Percentiles rank a stretch among this genome's conserved stretches.
Conservation (phyloP, 2,797 vertebrate genomes). For the Fistularia commersonii region DNA sequence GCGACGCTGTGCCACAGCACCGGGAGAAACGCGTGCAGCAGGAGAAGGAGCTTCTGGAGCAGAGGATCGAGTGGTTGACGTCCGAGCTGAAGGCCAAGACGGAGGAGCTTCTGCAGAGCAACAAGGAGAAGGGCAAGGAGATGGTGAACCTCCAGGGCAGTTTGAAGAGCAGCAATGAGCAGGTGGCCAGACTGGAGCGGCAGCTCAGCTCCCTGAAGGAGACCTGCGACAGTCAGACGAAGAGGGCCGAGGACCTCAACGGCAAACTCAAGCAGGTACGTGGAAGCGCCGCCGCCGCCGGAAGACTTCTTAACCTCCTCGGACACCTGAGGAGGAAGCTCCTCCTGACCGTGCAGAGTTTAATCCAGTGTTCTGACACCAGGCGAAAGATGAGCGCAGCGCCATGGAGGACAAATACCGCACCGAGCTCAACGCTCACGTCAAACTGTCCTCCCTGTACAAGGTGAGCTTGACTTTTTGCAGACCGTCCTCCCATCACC, state of each 20-base stretch:
- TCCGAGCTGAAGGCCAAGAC: constrained; percentile 89
- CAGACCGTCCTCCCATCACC: too few species aligned
- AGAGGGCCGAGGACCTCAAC: constrained; percentile 86
- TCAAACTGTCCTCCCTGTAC: constrained; percentile 91
- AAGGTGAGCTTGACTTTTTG: constrained; percentile 76
- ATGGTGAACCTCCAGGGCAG: constrained; percentile 84
- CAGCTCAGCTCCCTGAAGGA: constrained; percentile 82
- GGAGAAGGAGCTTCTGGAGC: constrained; percentile 89
- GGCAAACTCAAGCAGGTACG: constrained; percentile 89
- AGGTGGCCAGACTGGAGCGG: constrained; percentile 83
- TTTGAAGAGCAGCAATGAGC: constrained; percentile 85
- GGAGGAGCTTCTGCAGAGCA: constrained; percentile 83
- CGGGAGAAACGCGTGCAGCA: constrained; percentile 91
- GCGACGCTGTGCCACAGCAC: constrained; percentile 65
- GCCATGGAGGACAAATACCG: constrained; percentile 93
- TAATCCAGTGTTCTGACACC: too few species aligned
- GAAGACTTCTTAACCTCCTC: too few species aligned
- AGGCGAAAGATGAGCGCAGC: constrained; percentile 89
- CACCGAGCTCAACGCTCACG: constrained; percentile 90
- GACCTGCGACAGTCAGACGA: constrained; percentile 82
- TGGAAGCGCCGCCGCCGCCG: too few species aligned
- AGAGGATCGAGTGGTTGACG: constrained; percentile 86
- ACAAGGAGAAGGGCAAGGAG: constrained; percentile 87
- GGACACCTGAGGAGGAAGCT: too few species aligned
- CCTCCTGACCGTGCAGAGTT: too few species aligned